Percentiles rank a stretch among this genome's conserved stretches.
These are phyloP conservation scores for Ctenomys sociabilis DNA, from an alignment of 2,113 vertebrate species.

Conservation along the genomic window DNA sequence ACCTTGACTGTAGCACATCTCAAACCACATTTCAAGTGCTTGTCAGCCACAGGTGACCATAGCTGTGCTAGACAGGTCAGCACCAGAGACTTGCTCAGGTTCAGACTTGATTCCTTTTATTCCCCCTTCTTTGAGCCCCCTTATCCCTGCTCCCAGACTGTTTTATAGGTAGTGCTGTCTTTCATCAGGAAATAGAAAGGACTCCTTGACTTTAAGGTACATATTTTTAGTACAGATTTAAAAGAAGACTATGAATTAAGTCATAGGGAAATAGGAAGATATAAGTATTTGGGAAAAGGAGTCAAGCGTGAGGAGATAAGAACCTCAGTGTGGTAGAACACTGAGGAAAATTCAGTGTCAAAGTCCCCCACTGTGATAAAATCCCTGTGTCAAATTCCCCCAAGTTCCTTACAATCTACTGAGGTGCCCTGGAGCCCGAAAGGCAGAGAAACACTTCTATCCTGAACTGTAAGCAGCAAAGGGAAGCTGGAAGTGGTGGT, in stretches of 20 bases:
- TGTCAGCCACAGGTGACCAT: background rate
- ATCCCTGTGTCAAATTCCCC: background rate
- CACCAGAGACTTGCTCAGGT: background rate
- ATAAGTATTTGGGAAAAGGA: background rate
- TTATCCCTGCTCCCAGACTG: background rate
- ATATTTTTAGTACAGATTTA: conserved; percentile 40
- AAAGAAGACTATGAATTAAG: background rate
- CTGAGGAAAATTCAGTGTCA: too few relatives aligned
- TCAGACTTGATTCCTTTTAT: background rate
- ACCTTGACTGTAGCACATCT: background rate
- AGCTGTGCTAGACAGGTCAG: background rate
- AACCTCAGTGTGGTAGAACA: too few relatives aligned
- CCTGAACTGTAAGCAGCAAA: background rate
- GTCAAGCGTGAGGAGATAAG: background rate
- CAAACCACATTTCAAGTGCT: background rate
- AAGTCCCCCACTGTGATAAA: too few relatives aligned
- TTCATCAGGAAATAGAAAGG: conserved; percentile 27
- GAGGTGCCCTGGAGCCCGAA: background rate
- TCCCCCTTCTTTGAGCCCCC: background rate
- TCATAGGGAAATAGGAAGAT: background rate
- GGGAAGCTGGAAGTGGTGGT: too few relatives aligned
- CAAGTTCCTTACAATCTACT: background rate
- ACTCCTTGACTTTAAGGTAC: background rate
- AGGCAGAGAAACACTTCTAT: background rate
- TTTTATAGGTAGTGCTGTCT: background rate